These are phyloP conservation scores for Illadopsis cleaveri DNA, from an alignment of 2,113 vertebrate genomes.

Conservation along the genomic window DNA sequence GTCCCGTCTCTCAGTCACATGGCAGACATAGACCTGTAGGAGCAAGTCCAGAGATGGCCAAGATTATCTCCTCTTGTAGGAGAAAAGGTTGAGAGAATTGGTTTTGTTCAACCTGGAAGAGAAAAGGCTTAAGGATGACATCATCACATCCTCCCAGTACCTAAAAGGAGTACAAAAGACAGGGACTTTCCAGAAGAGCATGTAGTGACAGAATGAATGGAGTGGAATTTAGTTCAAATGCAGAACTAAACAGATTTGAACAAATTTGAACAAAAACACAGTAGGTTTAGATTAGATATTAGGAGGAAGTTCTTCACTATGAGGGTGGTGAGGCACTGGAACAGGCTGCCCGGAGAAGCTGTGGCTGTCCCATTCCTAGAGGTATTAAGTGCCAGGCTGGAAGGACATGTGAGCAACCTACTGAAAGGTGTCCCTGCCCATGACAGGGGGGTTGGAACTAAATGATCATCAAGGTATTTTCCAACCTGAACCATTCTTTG, in stretches of 20 bases:
- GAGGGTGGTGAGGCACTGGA: neutral
- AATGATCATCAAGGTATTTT: neutral
- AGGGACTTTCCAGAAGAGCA: neutral
- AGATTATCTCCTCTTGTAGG: neutral
- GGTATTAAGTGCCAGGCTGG: no score
- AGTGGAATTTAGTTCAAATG: neutral
- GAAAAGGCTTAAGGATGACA: fast-evolving
- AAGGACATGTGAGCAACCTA: neutral
- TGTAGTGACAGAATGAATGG: neutral
- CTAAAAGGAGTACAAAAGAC: neutral
- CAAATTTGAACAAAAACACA: neutral
- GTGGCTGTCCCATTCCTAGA: neutral
- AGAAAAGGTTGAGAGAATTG: neutral
- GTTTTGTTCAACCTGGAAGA: neutral
- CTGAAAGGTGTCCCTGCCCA: neutral
- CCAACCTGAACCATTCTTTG: neutral
- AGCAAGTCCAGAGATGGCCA: neutral
- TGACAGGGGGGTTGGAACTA: neutral
- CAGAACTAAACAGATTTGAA: no score
- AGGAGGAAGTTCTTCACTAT: neutral
- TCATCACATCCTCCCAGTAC: neutral
- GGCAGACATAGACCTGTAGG: neutral
- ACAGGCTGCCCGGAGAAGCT: neutral
- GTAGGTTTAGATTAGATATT: neutral
- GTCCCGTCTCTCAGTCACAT: neutral